Evolutionary conservation across 2,888 invertebrate species (phyloP).

Genomic region (Caenorhabditis virilis): DNA sequence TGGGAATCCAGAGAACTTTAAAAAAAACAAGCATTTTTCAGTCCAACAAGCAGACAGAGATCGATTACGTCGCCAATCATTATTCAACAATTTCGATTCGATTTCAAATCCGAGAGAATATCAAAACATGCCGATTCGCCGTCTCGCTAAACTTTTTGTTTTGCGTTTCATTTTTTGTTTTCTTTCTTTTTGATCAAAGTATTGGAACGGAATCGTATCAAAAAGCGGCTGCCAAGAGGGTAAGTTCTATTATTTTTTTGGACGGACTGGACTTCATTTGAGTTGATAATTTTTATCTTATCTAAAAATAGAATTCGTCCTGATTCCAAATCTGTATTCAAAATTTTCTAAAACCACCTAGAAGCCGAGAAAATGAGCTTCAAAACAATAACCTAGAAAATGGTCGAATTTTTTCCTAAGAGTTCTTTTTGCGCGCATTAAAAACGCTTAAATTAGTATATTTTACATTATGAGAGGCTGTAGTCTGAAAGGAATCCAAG

Average conservation of each 20-base stretch:
- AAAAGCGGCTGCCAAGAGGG: neutral
- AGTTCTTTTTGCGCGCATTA: too few species aligned
- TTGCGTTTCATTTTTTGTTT: conserved; percentile 21
- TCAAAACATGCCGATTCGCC: conserved; percentile 31
- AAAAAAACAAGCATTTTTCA: conserved; percentile 9
- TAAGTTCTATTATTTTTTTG: neutral
- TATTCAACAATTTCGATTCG: conserved; percentile 32
- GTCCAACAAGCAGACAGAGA: conserved; percentile 24
- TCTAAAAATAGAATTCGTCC: too few species aligned
- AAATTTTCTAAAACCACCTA: too few species aligned
- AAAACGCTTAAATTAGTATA: too few species aligned
- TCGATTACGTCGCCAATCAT: conserved; percentile 23
- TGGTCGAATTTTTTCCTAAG: too few species aligned
- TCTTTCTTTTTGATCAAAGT: conserved; percentile 20
- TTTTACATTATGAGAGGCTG: too few species aligned
- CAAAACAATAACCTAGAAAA: too few species aligned
- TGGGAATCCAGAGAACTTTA: neutral
- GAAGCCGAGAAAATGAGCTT: too few species aligned
- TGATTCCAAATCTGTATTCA: too few species aligned
- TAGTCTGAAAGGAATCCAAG: too few species aligned
- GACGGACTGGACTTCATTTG: too few species aligned
- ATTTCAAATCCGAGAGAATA: conserved; percentile 44
- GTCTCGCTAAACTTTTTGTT: conserved; percentile 18
- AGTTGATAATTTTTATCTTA: too few species aligned
- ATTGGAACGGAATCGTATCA: neutral